Evolutionary conservation across 2,113 vertebrate genomes (phyloP).

Genomic region (Bufo gargarizans): DNA sequence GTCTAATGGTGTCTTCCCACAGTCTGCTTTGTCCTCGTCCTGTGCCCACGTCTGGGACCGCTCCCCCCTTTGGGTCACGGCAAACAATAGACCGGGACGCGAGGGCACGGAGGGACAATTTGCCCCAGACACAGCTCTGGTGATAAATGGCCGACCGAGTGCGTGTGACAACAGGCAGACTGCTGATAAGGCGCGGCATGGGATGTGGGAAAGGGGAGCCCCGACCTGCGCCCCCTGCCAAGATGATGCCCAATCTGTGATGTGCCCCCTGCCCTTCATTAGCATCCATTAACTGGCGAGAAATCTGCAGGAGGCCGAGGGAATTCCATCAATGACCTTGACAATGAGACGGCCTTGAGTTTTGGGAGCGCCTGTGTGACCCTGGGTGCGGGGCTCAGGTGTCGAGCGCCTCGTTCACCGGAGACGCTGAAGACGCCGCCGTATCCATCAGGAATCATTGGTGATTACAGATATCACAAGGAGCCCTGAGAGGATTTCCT

Average conservation of each 20-base stretch:
- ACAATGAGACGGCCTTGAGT: constrained; percentile 25
- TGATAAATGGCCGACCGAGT: constrained; percentile 88
- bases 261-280: neutral
- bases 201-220: neutral
- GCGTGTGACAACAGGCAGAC: constrained; percentile 91
- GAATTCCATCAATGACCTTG: constrained; percentile 40
- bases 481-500: too few relatives aligned
- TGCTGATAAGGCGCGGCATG: constrained; percentile 83
- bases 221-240: neutral
- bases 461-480: too few relatives aligned
- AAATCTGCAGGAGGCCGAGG: neutral
- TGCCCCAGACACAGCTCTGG: constrained; percentile 72
- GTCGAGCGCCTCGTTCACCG: neutral
- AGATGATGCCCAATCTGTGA: neutral
- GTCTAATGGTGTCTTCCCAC: constrained; percentile 35
- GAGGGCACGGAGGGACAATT: constrained; percentile 74
- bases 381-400: neutral
- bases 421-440: too few relatives aligned
- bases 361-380: constrained; percentile 1
- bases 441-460: too few relatives aligned
- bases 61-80: constrained; percentile 75
- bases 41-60: neutral
- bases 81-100: constrained; percentile 80
- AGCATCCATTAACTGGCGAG: constrained; percentile 13
- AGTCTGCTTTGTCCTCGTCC: neutral